Conservation (phyloP, 1,140 invertebrate species). For the Wasmannia auropunctata region DNA sequence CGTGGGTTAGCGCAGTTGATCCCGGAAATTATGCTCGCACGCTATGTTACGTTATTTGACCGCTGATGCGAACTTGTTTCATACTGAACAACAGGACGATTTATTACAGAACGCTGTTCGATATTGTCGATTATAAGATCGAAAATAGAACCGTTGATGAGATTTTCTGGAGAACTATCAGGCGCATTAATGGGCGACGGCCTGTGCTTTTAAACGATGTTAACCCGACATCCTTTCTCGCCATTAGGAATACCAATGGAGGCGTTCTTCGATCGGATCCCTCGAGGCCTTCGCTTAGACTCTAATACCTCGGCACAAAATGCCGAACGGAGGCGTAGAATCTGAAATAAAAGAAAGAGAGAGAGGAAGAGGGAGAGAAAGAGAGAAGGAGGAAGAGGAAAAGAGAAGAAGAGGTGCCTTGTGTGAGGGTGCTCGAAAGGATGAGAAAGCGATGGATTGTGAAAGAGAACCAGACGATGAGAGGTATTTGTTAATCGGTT, state of each 20-base stretch:
- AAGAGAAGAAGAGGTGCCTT: no score
- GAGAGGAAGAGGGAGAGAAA: background rate
- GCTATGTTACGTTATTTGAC: background rate
- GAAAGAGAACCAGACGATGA: slow-evolving; percentile 6
- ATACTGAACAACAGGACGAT: background rate
- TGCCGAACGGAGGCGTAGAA: slow-evolving; percentile 25
- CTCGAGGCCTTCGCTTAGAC: slow-evolving; percentile 19
- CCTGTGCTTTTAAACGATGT: slow-evolving; percentile 70
- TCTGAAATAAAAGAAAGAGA: slow-evolving; percentile 2
- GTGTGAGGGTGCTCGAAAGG: background rate
- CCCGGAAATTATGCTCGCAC: background rate
- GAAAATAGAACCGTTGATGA: slow-evolving; percentile 69
- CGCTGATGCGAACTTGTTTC: background rate
- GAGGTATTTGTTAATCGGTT: slow-evolving; percentile 71
- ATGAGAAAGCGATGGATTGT: background rate
- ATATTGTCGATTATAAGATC: slow-evolving; percentile 36
- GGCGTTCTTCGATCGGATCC: slow-evolving; percentile 65
- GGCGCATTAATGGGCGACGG: slow-evolving; percentile 66
- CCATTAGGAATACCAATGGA: slow-evolving; percentile 68
- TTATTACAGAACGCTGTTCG: slow-evolving; percentile 21
- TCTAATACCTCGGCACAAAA: slow-evolving; percentile 65
- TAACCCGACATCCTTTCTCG: slow-evolving; percentile 65
- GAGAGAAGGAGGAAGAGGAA: background rate
- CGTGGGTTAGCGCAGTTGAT: background rate
- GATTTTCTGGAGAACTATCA: slow-evolving; percentile 66